Conservation (phyloP, 2,797 vertebrate genomes). For the Bradypodion pumilum region DNA sequence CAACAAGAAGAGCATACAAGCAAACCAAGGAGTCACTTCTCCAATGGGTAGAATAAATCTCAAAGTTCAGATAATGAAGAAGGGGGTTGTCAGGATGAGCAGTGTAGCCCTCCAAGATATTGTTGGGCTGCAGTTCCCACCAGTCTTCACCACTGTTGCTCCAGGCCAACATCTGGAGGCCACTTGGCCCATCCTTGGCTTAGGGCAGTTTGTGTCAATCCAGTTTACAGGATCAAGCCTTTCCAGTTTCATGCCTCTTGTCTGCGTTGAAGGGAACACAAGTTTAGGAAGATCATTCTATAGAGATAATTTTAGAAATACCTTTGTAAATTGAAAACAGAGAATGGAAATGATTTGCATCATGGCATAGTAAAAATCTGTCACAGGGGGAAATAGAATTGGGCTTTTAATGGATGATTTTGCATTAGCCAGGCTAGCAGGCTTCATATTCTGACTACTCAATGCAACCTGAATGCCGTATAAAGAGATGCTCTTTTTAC, state of each 20-base stretch:
- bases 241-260: not conserved
- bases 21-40: too few relatives aligned
- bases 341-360: not conserved
- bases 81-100: too few relatives aligned
- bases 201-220: not conserved
- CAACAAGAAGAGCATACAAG: too few relatives aligned
- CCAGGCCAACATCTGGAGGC: too few relatives aligned
- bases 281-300: not conserved
- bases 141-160: too few relatives aligned
- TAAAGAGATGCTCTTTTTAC: constrained; percentile 15
- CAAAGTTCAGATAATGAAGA: too few relatives aligned
- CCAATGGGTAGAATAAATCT: too few relatives aligned
- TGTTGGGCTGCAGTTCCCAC: too few relatives aligned
- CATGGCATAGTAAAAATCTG: not conserved
- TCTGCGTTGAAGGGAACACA: not conserved
- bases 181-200: too few relatives aligned
- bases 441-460: not conserved
- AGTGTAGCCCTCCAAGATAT: too few relatives aligned
- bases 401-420: not conserved
- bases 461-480: not conserved
- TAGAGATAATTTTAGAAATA: not conserved
- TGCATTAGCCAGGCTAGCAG: not conserved
- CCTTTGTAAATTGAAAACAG: not conserved
- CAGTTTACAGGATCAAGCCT: too few relatives aligned
- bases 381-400: not conserved